Conservation (phyloP, 1,140 invertebrate genomes). For the Brachionus sp. region DNA sequence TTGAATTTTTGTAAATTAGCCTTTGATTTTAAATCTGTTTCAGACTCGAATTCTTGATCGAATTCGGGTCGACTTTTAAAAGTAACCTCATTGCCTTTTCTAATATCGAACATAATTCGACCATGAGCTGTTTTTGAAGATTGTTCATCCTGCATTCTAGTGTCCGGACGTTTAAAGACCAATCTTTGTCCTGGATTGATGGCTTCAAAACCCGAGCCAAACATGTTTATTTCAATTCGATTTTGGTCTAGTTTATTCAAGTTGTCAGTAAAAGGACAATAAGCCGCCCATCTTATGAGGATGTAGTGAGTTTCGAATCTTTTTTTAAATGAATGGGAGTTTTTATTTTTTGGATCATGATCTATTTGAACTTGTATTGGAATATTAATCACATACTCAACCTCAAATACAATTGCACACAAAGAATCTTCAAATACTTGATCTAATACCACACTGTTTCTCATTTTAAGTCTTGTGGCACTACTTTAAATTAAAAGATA, state of each 20-base stretch:
- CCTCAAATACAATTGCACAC: conserved; percentile 1
- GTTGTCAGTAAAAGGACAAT: conserved; percentile 53
- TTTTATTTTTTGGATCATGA: neutral
- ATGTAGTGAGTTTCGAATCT: conserved; percentile 41
- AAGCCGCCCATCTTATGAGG: conserved; percentile 54
- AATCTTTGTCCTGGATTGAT: conserved; percentile 54
- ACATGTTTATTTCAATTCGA: conserved; percentile 49
- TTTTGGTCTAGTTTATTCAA: conserved; percentile 18
- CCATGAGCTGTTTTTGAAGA: conserved; percentile 50
- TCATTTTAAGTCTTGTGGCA: conserved; percentile 22
- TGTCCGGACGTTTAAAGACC: conserved; percentile 52
- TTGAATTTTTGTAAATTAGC: neutral
- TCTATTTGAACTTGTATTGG: conserved; percentile 29
- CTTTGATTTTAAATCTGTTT: neutral
- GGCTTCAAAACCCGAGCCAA: conserved; percentile 51
- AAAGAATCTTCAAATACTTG: conserved; percentile 39
- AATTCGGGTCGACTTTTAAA: neutral
- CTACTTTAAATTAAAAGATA: neutral
- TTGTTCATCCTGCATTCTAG: conserved; percentile 52
- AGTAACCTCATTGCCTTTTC: conserved; percentile 32
- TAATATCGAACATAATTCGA: conserved; percentile 51
- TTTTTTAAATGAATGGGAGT: conserved; percentile 4
- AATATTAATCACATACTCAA: conserved; percentile 27
- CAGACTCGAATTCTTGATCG: neutral
- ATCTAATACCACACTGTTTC: conserved; percentile 38